Evolutionary conservation across 2,113 vertebrate genomes (phyloP), one percentile per base, ranked within the genome.

Genomic region (Eidolon helvum): DNA sequence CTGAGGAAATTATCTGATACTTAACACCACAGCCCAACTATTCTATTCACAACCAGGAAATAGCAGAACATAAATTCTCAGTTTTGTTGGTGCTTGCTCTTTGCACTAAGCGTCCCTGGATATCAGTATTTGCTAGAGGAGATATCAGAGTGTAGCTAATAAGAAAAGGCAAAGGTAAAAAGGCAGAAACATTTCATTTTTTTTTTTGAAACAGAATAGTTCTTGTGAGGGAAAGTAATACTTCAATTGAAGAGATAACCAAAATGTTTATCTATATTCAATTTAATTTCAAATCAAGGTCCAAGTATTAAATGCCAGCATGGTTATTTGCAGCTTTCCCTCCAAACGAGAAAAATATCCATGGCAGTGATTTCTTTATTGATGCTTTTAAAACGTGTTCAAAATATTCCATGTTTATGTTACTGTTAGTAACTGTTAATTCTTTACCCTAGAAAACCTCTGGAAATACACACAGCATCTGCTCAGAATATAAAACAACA

Each of bases 201-300:
- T 95, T 98, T 97, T 95, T 94, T 97, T 97, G 90, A 98, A 98
- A 97, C 92, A 97, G 72, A 91, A 94, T 94, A 96, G 98, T 98
- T 83, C 96, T 95, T 98, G 97, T 97, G 97, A 97, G 97, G 94
- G 97, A 98, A 98, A 97, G 97, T 96, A 98, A 94, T 94, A 97
- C 98, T 98, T 96, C 97, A 96, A 66, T 95, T 53, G 0, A 96
- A 95, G 98, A 98, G 97, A 97, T 97, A 97, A 97, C 92, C 94
- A 98, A 98, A 95, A 95, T 88, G 40, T 96, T 97, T 98, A 98
- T 95, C 97, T 97, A 78, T 84, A 97, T 93, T 95, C 97, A 98
- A 96, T 96, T 97, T 97, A 94, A 96, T 94, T 96, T 97, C 92
- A 97, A 98, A 98, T 98, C 96, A 97, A 97, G 93, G 97, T 98